Evolutionary conservation across 2,113 vertebrate genomes (phyloP), one percentile per base, ranked within the genome.

Genomic region (Isichthys henryi): DNA sequence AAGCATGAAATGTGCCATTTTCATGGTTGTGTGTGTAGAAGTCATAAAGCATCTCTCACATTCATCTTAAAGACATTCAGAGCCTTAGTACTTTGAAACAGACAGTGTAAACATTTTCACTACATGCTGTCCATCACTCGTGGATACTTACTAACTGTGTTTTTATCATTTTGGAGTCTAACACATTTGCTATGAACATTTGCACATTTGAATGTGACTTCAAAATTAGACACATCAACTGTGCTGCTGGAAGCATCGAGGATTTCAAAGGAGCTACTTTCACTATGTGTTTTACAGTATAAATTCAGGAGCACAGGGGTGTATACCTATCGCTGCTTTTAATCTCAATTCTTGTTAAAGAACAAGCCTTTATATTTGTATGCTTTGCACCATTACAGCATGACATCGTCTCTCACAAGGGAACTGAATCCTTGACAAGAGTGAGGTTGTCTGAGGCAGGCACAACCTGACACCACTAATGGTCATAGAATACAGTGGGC

Each of bases 361-460:
- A 35, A 52, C 17, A 50, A 56, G 13, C n/a, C 27, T 56, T 56
- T n/a, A 31, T 50, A 87, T 56, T 35, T 53, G 85, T 52, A 86
- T 48, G 45, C 46, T 15, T 27, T 48, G 83, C 27, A 39, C 85
- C 49, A 87, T 39, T 4, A 52, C 3, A 15, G 50, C 48, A 48
- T 31, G 10, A 35, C 9, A 53, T 53, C n/a, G n/a, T n/a, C 49
- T 39, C 53, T 39, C 48, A 35, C 85, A 87, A 7, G n/a, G 23
- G n/a, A 87, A 53, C 49, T 8, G n/a, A 45, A 49, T 52, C 31
- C 49, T 31, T 53, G 74, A 56, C 48, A 50, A 88, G 66, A 43
- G 88, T 52, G 50, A 70, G 31, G n/a, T 80, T 89, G 46, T 56
- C 74, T 50, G 74, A 89, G 77, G 77, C 50, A 70, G 49, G 23